Base-by-base conservation (phyloP, 2,113 vertebrate species). In the Epinephelus moara region DNA sequence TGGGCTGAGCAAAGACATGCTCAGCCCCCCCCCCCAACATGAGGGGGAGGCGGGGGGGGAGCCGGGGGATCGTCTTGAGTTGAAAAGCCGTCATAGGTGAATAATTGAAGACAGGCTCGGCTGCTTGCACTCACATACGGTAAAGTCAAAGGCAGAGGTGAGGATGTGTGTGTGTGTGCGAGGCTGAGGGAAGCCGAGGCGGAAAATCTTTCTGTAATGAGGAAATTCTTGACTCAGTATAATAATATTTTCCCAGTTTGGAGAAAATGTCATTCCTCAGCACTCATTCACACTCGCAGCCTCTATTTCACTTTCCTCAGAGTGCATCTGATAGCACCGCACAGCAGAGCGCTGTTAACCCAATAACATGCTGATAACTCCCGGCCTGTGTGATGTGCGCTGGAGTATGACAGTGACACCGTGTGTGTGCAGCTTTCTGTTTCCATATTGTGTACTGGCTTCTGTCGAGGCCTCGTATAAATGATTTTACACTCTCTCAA, bases 61-160 rank as follows among this genome's bases (percentile, higher is more conserved):
- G 67, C 63, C 42, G 25, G 78, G 71, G 67, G 80, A 89, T 75
- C 66, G 17, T 79, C 85, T 85, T 4, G 64, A 89, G 87, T 91
- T 92, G 90, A 92, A 92, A 92, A 91, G 90, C 85, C 45, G 66
- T 90, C 91, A 91, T 53, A 90, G 89, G 92, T 93, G 93, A 93
- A 93, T 94, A 90, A 93, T 91, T 93, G 87, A 93, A 91, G 90
- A 91, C 78, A 71, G 84, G 72, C 84, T 85, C 18, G 14, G 75
- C 81, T 86, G 84, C 90, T 53, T 84, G 18, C 85, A 70, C 79
- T 50, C 73, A 42, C 70, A 69, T 66, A 77, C 80, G 68, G 82
- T 61, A 47, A 64, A 81, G 84, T 85, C 78, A 88, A 86, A 88
- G 78, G 75, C 81, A 80, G 70, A 70, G 53, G 70, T 81, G 72